phyloP scores from a whole-genome alignment of 2,113 vertebrate genomes.

The Pelobates fuscus region DNA sequence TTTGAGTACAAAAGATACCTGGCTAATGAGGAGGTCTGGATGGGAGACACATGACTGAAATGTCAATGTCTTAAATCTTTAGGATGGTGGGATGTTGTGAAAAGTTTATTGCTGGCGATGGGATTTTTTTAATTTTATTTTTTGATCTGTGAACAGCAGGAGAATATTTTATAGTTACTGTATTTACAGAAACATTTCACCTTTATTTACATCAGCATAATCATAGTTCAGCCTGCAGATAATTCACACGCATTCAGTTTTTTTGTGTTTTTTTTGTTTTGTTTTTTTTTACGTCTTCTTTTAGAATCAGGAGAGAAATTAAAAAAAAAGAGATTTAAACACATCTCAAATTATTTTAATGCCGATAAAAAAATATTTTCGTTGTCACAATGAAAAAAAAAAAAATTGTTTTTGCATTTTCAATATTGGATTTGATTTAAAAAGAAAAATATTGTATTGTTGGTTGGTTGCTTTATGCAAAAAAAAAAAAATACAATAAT shows the following conservation, averaged over 20 bases:
- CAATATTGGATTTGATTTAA: too few relatives aligned
- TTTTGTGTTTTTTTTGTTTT: neutral
- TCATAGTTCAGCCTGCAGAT: conserved; percentile 27
- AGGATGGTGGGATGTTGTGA: conserved; percentile 56
- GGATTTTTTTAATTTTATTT: conserved; percentile 27
- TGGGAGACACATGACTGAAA: conserved; percentile 65
- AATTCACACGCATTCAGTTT: conserved; percentile 1
- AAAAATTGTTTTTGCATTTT: too few relatives aligned
- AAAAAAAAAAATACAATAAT: too few relatives aligned
- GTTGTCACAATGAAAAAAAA: too few relatives aligned
- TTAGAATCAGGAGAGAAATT: too few relatives aligned
- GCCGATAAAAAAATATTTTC: too few relatives aligned
- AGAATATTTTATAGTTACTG: conserved; percentile 47
- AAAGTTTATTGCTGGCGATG: conserved; percentile 61
- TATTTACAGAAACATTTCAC: conserved; percentile 55
- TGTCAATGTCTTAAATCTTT: conserved; percentile 77
- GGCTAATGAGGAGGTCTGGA: conserved; percentile 72
- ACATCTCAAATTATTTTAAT: too few relatives aligned
- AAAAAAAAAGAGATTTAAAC: too few relatives aligned
- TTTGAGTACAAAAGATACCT: conserved; percentile 82
- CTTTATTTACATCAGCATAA: conserved; percentile 48
- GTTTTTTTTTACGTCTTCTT: too few relatives aligned
- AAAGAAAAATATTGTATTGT: too few relatives aligned
- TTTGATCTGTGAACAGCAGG: conserved; percentile 54
- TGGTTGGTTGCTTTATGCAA: too few relatives aligned